Evolutionary conservation across 1,140 invertebrate genomes (phyloP), one percentile per base, ranked within the genome.

Genomic region (Agraylea sexmaculata): DNA sequence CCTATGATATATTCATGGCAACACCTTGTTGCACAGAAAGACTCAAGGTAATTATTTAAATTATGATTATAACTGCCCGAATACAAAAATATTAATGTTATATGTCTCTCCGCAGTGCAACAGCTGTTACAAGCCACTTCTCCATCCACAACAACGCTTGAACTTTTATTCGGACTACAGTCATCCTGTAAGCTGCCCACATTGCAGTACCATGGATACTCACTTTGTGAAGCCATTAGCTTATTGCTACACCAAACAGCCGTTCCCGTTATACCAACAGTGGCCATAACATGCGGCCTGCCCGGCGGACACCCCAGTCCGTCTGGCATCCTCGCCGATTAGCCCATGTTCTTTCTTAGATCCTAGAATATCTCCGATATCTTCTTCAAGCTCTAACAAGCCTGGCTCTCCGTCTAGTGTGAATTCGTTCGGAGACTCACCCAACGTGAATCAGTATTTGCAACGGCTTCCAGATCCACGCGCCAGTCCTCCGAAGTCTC

Each of bases 161-260:
- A 84, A 86, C 64, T 95, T 80, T 73, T 93, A 89, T 73, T 93
- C 87, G 50, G 88, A 95, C 66, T 96, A 94, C 71, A 93, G 87
- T 60, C 87, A 88, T 53, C 77, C 82, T 51, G 78, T 91, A 52
- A 77, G 82, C 40, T 97, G 92, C 66, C 87, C 87, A 6, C 83
- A 87, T 58, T 97, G 91, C 71, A 78, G 81, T 49, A 77, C 78
- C 11, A 71, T 88, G 43, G 91, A 94, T 65, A 84, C 84, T 22
- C 91, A 97, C 68, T 95, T 95, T 64, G 87, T 93, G 43, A 93
- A 94, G 65, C 83, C 87, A 11, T 64, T 92, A 50, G 68, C 74
- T 21, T 76, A 75, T 60, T 86, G 81, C 68, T 87, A 80, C 70
- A 76, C 78, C 50, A 79, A 81, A 61, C 73, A 78, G 56, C 64